Evolutionary conservation across 2,888 invertebrate species (phyloP).

Genomic region (Conomelus anceps): DNA sequence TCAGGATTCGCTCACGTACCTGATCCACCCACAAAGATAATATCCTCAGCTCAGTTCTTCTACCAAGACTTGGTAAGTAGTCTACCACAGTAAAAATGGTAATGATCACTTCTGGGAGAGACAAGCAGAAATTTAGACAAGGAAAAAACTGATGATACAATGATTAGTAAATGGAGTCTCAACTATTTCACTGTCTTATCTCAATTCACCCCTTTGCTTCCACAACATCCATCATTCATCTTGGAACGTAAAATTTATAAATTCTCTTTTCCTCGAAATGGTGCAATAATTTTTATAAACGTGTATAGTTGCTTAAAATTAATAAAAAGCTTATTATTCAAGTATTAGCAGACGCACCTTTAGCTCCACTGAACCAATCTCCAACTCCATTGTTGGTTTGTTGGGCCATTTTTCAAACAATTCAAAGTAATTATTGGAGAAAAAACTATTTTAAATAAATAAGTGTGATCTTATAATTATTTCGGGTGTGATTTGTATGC

Average conservation of each 20-base stretch:
- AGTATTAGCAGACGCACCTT: no score
- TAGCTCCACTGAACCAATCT: no score
- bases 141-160: background rate
- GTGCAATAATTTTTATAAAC: no score
- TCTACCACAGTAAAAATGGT: background rate
- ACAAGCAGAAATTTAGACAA: background rate
- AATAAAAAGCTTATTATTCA: no score
- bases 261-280: no score
- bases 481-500: no score
- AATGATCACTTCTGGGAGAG: background rate
- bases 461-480: no score
- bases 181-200: background rate
- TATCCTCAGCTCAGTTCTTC: constrained; percentile 32
- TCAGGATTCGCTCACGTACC: constrained; percentile 31
- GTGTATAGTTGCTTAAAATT: no score
- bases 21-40: constrained; percentile 14
- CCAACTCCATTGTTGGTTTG: no score
- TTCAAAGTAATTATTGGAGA: no score
- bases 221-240: background rate
- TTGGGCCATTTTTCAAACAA: no score
- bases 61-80: constrained; percentile 32
- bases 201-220: background rate
- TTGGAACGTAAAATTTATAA: background rate
- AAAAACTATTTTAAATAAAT: no score
- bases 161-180: background rate